Evolutionary conservation across 2,888 invertebrate species (phyloP), one percentile per base, ranked within the genome.

Genomic region (Drosophila ustulata): DNA sequence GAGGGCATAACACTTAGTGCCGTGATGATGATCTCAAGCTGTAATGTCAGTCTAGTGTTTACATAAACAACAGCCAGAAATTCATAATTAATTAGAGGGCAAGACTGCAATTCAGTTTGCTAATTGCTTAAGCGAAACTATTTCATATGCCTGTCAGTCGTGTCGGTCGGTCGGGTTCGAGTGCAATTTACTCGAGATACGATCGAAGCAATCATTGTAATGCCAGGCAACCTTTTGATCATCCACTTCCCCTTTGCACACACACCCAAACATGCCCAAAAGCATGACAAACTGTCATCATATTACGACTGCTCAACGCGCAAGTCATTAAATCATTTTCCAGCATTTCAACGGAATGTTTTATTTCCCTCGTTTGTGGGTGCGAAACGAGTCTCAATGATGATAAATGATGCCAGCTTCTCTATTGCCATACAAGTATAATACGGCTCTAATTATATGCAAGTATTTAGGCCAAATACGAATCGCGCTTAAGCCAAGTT

Each of bases 191-290:
- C 58, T 26, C 34, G 52, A 80, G 76, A 76, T 76, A 46, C 46
- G 61, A 76, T 79, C 80, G 9, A 41, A 39, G 58, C 30, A 46
- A 65, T 70, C 58, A 69, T 79, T 69, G 46, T 66, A 80, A 75
- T 65, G 70, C 62, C 23, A 51, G 32, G 34, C 53, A 75, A 61
- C 30, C 41, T 34, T 26, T 37, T 28, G 13, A 18, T 41, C 18
- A 18, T 18, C 39, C 7, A 7, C 7, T 7, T 23, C 57, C 63
- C 50, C 34, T 32, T n/a, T 18, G 13, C 41, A 25, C 52, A 46
- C 62, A 57, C 55, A 58, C 71, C 66, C 71, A 61, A 55, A 52
- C n/a, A n/a, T 28, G 5, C 18, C 37, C 55, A 28, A 39, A 37
- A 26, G 49, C 67, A 78, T 73, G 78, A 59, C 51, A 57, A 73